Conservation (phyloP, 23 tunicate species). For the Ascidia mentula region DNA sequence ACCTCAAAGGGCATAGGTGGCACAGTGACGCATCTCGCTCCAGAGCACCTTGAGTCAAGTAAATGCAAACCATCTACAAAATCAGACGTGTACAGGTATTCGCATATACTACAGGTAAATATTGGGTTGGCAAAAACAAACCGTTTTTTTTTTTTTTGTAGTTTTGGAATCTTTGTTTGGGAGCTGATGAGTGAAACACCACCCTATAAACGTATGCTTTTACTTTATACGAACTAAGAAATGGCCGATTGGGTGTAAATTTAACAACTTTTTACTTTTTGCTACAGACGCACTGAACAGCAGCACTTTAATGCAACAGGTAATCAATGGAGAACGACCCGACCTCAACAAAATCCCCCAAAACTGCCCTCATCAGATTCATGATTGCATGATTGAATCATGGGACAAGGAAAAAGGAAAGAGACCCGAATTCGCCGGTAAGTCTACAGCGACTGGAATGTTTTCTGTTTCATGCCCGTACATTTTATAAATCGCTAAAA, state of each 20-base stretch:
- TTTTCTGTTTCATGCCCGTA: too few relatives aligned
- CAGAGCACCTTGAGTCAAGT: background rate
- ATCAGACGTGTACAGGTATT: slow-evolving; percentile 24
- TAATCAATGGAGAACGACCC: background rate
- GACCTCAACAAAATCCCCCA: background rate
- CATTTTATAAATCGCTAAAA: too few relatives aligned
- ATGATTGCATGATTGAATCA: background rate
- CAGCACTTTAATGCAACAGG: background rate
- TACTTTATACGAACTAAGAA: background rate
- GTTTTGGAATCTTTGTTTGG: slow-evolving; percentile 12
- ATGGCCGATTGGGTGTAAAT: background rate
- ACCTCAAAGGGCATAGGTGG: slow-evolving; percentile 15
- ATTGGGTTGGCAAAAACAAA: background rate
- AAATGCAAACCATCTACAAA: slow-evolving; percentile 17
- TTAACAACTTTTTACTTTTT: background rate
- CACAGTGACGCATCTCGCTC: slow-evolving; percentile 8
- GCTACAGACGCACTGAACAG: background rate
- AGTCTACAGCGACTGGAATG: too few relatives aligned
- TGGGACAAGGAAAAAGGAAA: background rate
- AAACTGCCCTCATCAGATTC: background rate
- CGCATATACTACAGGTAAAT: background rate
- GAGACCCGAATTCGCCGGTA: background rate
- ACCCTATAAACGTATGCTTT: slow-evolving; percentile 7
- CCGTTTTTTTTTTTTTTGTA: background rate
- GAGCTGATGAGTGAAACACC: background rate